Evolutionary conservation across 2,113 vertebrate genomes (phyloP), one percentile per base, ranked within the genome.

Genomic region (Nycticorax nycticorax): DNA sequence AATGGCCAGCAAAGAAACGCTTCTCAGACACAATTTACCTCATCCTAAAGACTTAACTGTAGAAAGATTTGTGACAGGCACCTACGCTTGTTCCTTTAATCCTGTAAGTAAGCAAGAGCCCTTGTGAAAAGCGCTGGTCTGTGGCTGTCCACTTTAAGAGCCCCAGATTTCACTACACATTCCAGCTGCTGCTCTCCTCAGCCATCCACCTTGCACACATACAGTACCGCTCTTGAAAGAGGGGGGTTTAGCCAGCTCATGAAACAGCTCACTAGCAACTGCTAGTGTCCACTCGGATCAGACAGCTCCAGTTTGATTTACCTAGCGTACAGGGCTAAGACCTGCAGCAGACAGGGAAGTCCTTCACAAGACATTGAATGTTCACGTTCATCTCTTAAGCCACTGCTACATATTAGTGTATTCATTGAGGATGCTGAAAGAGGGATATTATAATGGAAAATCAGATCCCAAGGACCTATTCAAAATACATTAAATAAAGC

Each of bases 201-300:
- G 55, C 47, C 39, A 39, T 12, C 23, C 73, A 56, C 5, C 45
- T 48, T 1, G 3, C 47, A 59, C 0, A 1, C 11, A 14, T 3
- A 33, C 23, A 50, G 62, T 7, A 52, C 14, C 2, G 1, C 47
- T 57, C 59, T 47, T n/a, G 27, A n/a, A 72, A 94, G 53, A 68
- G 18, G 20, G 17, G 68, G 39, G 52, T 67, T 55, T 45, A 45
- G 45, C 41, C 85, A 67, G 41, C 69, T 39, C 69, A 9, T 23
- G 59, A 67, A 93, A 24, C 56, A 47, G 71, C 26, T 91, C 71
- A 89, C 8, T 1, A 62, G n/a, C 52, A 82, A 56, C 77, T 55
- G n/a, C 1, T 3, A 19, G 26, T 3, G 19, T 26, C 59, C 35
- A 14, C 11, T 1, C 18, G 23, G 37, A 23, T 9, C 9, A 8